These are phyloP conservation scores for Phaethornis superciliosus DNA, from an alignment of 2,113 vertebrate genomes.

Conservation along the genomic window DNA sequence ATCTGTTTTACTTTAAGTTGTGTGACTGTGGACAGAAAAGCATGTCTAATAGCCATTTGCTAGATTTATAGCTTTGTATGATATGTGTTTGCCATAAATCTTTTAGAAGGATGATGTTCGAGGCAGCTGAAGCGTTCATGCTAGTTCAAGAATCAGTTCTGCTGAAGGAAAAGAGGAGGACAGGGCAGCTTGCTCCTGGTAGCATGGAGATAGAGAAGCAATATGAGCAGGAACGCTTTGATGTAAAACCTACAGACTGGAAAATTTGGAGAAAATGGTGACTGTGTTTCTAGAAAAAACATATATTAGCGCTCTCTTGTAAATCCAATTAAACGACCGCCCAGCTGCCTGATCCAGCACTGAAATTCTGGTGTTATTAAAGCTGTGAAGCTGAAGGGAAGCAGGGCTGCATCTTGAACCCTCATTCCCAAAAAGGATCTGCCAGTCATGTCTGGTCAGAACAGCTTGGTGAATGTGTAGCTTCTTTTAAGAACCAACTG, in stretches of 20 bases:
- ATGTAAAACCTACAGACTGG: not conserved
- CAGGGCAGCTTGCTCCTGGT: not conserved
- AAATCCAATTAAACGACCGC: not conserved
- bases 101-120: slow-evolving; percentile 21
- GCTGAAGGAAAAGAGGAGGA: not conserved
- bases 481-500: slow-evolving; percentile 31
- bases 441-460: slow-evolving; percentile 10
- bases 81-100: slow-evolving; percentile 34
- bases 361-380: slow-evolving; percentile 9
- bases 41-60: slow-evolving; percentile 49
- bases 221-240: not conserved
- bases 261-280: not conserved
- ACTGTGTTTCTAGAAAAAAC: not conserved
- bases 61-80: slow-evolving; percentile 57
- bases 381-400: slow-evolving; percentile 27
- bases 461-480: slow-evolving; percentile 40
- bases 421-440: slow-evolving; percentile 13
- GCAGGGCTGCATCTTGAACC: not conserved
- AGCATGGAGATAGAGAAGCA: not conserved
- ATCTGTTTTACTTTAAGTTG: slow-evolving; percentile 49
- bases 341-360: not conserved
- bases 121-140: slow-evolving; percentile 13
- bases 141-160: not conserved
- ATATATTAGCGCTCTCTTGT: not conserved
- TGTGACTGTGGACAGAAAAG: slow-evolving; percentile 35